phyloP scores from a whole-genome alignment of 2,888 invertebrate genomes.

The Alviniconcha strummeri region DNA sequence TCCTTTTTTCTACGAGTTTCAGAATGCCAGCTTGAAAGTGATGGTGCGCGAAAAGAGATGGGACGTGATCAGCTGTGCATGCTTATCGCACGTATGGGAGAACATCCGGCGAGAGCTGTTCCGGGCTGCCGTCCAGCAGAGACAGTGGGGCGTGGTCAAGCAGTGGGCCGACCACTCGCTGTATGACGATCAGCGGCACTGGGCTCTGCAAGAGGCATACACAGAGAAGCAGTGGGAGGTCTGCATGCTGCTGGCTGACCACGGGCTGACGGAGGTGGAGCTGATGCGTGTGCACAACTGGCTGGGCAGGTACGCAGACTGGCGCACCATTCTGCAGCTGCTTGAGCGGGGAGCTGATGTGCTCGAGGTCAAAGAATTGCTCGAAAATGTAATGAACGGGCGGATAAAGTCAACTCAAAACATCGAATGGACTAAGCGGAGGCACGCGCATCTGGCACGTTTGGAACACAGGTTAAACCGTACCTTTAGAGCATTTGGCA shows the following conservation, averaged over 20 bases:
- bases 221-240: slow-evolving; percentile 17
- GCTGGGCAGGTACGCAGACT: slow-evolving; percentile 9
- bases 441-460: not conserved
- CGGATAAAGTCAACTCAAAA: not conserved
- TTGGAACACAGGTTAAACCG: not conserved
- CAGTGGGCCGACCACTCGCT: too few relatives aligned
- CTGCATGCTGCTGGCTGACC: slow-evolving; percentile 13
- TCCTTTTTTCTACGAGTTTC: too few relatives aligned
- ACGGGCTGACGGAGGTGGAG: slow-evolving; percentile 2
- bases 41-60: too few relatives aligned
- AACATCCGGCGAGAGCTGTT: too few relatives aligned
- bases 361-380: not conserved
- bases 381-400: not conserved
- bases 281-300: not conserved
- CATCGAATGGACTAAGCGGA: not conserved
- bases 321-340: slow-evolving; percentile 7
- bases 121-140: too few relatives aligned
- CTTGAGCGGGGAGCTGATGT: slow-evolving; percentile 13
- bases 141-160: too few relatives aligned
- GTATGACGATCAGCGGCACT: too few relatives aligned
- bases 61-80: too few relatives aligned
- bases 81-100: too few relatives aligned
- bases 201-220: not conserved
- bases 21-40: too few relatives aligned
- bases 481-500: not conserved